phyloP scores from a whole-genome alignment of 2,888 invertebrate species.

The Hyppa rectilinea region DNA sequence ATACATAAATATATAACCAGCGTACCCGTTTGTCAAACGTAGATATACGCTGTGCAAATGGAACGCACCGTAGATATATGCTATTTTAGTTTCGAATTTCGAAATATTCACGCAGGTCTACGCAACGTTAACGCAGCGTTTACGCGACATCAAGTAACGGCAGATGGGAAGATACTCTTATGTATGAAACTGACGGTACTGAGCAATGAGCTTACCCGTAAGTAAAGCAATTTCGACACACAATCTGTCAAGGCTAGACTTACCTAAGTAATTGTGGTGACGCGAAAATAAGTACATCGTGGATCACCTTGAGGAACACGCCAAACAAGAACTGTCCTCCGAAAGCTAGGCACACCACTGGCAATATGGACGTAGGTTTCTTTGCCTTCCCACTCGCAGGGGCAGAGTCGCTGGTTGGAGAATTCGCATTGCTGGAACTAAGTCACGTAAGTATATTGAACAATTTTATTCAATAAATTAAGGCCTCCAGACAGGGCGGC shows the following conservation, averaged over 20 bases:
- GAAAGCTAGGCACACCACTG: slow-evolving; percentile 94
- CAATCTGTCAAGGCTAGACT: slow-evolving; percentile 20
- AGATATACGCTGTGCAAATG: neutral
- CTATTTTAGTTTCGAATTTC: too few relatives aligned
- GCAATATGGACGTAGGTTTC: slow-evolving; percentile 93
- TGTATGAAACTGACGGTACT: neutral
- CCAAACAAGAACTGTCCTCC: slow-evolving; percentile 95
- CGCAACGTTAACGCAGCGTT: neutral
- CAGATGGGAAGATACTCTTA: neutral
- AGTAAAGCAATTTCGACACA: too few relatives aligned
- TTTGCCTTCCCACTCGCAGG: slow-evolving; percentile 62
- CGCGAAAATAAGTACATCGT: slow-evolving; percentile 60
- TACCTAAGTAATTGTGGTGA: slow-evolving; percentile 65
- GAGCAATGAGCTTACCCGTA: neutral
- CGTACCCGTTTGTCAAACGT: neutral
- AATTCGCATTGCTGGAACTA: slow-evolving; percentile 33
- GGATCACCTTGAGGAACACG: slow-evolving; percentile 92
- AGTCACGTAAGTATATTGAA: slow-evolving; percentile 3
- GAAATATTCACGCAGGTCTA: too few relatives aligned
- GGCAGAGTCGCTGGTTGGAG: slow-evolving; percentile 4
- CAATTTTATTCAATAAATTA: too few relatives aligned
- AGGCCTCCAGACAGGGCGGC: too few relatives aligned
- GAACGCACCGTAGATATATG: too few relatives aligned
- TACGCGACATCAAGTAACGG: neutral
- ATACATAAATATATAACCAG: neutral